Conservation (phyloP, 1,140 invertebrate species). For the Copidosoma floridanum region DNA sequence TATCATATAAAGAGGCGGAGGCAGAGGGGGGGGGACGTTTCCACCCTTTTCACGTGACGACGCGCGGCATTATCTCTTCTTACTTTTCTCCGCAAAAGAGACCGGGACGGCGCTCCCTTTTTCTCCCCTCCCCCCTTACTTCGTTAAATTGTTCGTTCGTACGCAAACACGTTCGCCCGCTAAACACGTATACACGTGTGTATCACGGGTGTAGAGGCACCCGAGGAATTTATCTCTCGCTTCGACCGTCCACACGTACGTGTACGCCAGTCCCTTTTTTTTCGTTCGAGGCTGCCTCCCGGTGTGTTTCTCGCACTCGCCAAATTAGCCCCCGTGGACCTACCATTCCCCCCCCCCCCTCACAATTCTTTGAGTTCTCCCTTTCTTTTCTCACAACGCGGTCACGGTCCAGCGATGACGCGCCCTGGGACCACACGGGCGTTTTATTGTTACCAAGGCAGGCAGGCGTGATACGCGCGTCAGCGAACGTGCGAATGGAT, state of each 20-base stretch:
- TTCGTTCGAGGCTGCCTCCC: slow-evolving; percentile 6
- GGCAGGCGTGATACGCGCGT: not conserved
- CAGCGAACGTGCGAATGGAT: not conserved
- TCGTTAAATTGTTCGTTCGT: slow-evolving; percentile 6
- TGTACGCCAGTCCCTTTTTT: not conserved
- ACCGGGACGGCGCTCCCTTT: not conserved
- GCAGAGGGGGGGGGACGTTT: slow-evolving; percentile 27
- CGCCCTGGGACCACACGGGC: too few relatives aligned
- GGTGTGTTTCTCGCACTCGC: slow-evolving; percentile 22
- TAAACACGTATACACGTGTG: too few relatives aligned
- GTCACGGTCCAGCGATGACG: too few relatives aligned
- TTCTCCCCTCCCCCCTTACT: slow-evolving; percentile 15
- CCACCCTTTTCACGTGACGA: slow-evolving; percentile 47
- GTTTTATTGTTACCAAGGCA: too few relatives aligned
- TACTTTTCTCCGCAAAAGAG: slow-evolving; percentile 32
- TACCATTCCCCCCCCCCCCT: not conserved
- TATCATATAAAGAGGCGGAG: slow-evolving; percentile 19
- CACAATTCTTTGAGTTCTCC: slow-evolving; percentile 10
- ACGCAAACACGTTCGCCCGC: not conserved
- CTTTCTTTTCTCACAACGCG: slow-evolving; percentile 17
- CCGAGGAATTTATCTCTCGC: too few relatives aligned
- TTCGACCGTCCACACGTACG: too few relatives aligned
- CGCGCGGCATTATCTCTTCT: slow-evolving; percentile 47
- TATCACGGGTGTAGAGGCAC: too few relatives aligned
- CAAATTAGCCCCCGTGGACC: slow-evolving; percentile 29